A percentile compares a stretch with the other conserved stretches of the same genome.
Evolutionary conservation across 2,888 invertebrate genomes (phyloP).

Genomic region (Crossocerus cetratus): DNA sequence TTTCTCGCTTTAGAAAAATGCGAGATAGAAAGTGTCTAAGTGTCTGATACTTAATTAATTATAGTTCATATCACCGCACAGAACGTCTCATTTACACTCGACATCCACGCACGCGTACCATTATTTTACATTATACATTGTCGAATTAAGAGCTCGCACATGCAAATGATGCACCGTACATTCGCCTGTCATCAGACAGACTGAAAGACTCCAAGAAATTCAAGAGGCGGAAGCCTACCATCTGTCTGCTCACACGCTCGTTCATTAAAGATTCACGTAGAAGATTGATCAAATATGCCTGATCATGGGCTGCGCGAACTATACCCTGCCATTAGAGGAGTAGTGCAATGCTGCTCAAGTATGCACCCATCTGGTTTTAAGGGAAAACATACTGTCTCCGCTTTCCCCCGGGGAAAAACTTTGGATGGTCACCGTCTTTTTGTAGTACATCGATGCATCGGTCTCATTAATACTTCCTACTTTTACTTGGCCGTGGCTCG

Average conservation of each 20-base stretch:
- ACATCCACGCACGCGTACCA: too few species aligned
- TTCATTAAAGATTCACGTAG: constrained; percentile 43
- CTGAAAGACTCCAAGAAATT: too few species aligned
- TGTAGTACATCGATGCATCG: constrained; percentile 25
- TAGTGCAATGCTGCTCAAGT: constrained; percentile 26
- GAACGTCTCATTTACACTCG: too few species aligned
- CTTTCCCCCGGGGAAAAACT: background rate
- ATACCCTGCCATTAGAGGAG: constrained; percentile 5
- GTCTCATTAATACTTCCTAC: constrained; percentile 38
- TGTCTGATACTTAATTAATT: too few species aligned
- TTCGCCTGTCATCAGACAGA: too few species aligned
- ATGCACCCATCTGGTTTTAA: constrained; percentile 25
- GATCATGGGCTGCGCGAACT: constrained; percentile 11
- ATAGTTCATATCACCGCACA: too few species aligned
- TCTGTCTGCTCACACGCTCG: background rate
- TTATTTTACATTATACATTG: too few species aligned
- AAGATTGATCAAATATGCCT: constrained; percentile 6
- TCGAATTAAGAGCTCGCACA: too few species aligned
- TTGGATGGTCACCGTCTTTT: constrained; percentile 3
- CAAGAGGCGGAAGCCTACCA: too few species aligned
- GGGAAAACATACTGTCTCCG: background rate
- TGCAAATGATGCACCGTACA: too few species aligned
- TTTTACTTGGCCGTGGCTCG: constrained; percentile 12
- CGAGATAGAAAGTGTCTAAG: too few species aligned
- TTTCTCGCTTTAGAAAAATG: too few species aligned